Evolutionary conservation across 2,888 invertebrate species (phyloP).

Genomic region (Mythimna pallens): DNA sequence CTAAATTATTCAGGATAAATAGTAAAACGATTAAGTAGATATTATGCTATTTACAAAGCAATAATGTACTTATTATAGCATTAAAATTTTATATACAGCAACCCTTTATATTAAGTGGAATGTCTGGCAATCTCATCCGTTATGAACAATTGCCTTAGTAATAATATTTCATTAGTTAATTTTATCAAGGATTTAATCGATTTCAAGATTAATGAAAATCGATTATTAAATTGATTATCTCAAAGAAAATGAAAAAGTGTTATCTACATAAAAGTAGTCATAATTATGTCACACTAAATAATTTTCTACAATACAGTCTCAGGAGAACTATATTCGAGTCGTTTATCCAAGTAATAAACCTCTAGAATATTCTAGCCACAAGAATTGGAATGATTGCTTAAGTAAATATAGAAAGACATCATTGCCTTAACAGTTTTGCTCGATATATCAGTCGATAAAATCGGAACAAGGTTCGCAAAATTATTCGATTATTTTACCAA

Average conservation of each 20-base stretch:
- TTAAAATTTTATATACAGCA: slow-evolving; percentile 72
- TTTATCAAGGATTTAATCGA: slow-evolving; percentile 9
- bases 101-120: slow-evolving; percentile 66
- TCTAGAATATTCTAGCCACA: slow-evolving; percentile 35
- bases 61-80: slow-evolving; percentile 35
- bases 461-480: neutral
- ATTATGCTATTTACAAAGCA: slow-evolving; percentile 68
- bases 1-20: slow-evolving; percentile 63
- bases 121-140: slow-evolving; percentile 67
- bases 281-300: slow-evolving; percentile 27
- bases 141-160: neutral
- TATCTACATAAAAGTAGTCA: slow-evolving; percentile 3
- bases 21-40: slow-evolving; percentile 48
- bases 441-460: neutral
- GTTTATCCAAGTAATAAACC: slow-evolving; percentile 6
- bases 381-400: slow-evolving; percentile 11
- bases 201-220: neutral
- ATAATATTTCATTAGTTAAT: slow-evolving; percentile 27
- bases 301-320: slow-evolving; percentile 57
- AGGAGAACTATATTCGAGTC: slow-evolving; percentile 57
- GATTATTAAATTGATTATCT: neutral
- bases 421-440: neutral
- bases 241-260: neutral
- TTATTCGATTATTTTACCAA: neutral
- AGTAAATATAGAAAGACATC: neutral